Conservation (phyloP, 1,140 invertebrate genomes). For the Myzus persicae region DNA sequence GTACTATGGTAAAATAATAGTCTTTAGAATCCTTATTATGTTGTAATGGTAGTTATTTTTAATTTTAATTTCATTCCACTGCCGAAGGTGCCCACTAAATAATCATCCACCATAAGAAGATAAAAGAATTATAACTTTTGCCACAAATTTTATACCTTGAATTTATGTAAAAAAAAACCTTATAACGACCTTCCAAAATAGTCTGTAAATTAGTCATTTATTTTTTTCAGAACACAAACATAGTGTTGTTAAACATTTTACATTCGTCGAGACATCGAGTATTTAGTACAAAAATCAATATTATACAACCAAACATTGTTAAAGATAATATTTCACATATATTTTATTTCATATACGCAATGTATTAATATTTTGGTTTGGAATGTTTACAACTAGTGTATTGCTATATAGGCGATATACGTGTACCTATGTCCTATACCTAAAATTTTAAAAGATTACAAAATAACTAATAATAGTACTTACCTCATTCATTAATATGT, state of each 20-base stretch:
- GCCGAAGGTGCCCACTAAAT: too few species aligned
- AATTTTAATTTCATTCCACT: neutral
- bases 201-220: neutral
- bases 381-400: neutral
- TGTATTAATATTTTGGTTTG: neutral
- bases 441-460: neutral
- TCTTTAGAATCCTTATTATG: neutral
- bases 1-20: neutral
- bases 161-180: neutral
- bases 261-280: neutral
- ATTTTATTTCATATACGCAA: neutral
- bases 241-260: neutral
- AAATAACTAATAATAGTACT: slow-evolving; percentile 42
- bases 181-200: neutral
- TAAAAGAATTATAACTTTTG: neutral
- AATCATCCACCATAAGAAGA: neutral
- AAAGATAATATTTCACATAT: neutral
- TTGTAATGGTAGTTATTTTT: neutral
- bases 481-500: slow-evolving; percentile 68
- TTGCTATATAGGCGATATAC: neutral
- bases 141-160: neutral
- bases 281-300: neutral
- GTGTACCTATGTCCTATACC: neutral
- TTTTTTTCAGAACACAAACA: neutral
- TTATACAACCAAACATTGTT: neutral